phyloP scores from a whole-genome alignment of 2,888 invertebrate species.

The Julus scandinavius region DNA sequence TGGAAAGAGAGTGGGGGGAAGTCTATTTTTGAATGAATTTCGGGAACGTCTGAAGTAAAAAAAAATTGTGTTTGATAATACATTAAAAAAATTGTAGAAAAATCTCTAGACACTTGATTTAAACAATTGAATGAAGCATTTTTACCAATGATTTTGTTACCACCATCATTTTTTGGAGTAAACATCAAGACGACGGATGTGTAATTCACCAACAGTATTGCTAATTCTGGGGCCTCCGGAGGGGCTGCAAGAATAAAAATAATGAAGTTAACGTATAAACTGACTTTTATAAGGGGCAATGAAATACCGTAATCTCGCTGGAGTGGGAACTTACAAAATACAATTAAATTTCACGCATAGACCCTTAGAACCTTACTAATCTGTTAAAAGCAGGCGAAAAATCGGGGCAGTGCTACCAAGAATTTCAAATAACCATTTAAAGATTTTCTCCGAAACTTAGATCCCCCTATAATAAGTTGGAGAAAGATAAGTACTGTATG shows the following conservation, averaged over 20 bases:
- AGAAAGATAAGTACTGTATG: neutral
- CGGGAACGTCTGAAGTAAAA: too few relatives aligned
- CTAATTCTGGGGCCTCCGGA: conserved; percentile 52
- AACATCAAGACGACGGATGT: conserved; percentile 65
- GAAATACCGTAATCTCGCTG: neutral
- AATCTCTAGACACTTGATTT: too few relatives aligned
- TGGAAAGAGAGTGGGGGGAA: too few relatives aligned
- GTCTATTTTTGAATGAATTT: too few relatives aligned
- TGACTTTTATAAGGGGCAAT: neutral
- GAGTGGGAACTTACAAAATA: neutral
- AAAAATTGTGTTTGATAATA: too few relatives aligned
- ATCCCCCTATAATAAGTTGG: neutral
- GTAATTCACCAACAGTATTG: conserved; percentile 26
- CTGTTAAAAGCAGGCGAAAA: neutral
- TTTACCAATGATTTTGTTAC: conserved; percentile 54
- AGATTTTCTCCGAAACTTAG: neutral
- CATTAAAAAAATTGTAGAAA: too few relatives aligned
- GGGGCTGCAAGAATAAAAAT: conserved; percentile 52
- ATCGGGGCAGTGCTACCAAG: neutral
- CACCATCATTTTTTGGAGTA: conserved; percentile 58
- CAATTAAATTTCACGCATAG: neutral
- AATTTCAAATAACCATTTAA: neutral
- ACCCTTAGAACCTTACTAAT: neutral
- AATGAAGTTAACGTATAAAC: neutral
- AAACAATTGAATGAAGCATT: neutral